phyloP scores from a whole-genome alignment of 2,113 vertebrate genomes.

The Turnix velox region DNA sequence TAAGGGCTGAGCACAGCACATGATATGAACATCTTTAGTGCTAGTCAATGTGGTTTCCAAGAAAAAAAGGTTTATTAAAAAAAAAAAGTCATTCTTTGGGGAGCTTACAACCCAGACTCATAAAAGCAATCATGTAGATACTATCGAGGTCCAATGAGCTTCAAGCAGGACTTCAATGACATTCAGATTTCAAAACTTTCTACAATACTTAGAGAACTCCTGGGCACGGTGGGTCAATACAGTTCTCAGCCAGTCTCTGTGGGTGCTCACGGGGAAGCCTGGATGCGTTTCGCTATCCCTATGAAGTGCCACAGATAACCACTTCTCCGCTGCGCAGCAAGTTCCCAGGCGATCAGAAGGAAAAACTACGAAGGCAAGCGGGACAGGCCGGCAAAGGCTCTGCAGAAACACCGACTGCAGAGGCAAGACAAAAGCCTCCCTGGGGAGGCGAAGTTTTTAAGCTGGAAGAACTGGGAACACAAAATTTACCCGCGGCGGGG shows the following conservation, averaged over 20 bases:
- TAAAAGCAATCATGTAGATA: not conserved
- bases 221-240: rapidly evolving
- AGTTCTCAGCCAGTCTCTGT: rapidly evolving
- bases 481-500: rapidly evolving
- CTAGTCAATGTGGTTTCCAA: not conserved
- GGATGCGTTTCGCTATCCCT: rapidly evolving
- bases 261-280: rapidly evolving
- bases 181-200: not conserved
- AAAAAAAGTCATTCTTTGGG: not conserved
- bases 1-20: not conserved
- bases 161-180: not conserved
- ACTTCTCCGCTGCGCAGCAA: not conserved
- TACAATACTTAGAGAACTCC: rapidly evolving
- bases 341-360: not conserved
- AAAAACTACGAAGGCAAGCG: rapidly evolving
- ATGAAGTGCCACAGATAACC: rapidly evolving
- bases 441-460: not conserved
- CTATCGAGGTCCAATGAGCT: not conserved
- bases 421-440: not conserved
- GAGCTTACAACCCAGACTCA: not conserved
- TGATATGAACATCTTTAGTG: too few relatives aligned
- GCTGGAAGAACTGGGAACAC: not conserved
- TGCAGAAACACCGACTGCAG: not conserved
- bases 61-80: not conserved
- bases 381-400: too few relatives aligned